Percentiles rank a stretch among this genome's conserved stretches.
phyloP scores from a whole-genome alignment of 2,888 invertebrate species.

The Pterostichus madidus region DNA sequence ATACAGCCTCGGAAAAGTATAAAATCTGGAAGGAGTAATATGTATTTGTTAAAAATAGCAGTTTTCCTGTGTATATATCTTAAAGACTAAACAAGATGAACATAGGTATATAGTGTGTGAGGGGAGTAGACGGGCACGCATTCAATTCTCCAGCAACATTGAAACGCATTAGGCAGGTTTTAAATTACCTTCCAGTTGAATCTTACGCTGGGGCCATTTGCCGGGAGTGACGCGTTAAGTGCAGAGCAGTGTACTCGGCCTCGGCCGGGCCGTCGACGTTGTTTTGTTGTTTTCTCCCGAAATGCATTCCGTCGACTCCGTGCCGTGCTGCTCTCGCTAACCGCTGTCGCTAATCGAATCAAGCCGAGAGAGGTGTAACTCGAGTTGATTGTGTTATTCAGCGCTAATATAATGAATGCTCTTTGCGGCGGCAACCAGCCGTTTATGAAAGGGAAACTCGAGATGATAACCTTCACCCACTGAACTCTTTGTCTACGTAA shows the following conservation, averaged over 20 bases:
- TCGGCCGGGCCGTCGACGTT: constrained; percentile 69
- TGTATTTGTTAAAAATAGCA: too few species aligned
- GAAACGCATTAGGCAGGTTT: constrained; percentile 69
- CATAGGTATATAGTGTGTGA: not conserved
- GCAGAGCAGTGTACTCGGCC: constrained; percentile 73
- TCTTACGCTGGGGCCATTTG: constrained; percentile 69
- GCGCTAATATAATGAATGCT: constrained; percentile 60
- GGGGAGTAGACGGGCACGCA: constrained; percentile 51
- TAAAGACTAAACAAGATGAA: not conserved
- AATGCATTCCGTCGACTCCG: constrained; percentile 70
- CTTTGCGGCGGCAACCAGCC: constrained; percentile 65
- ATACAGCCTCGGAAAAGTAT: too few species aligned
- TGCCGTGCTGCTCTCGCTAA: constrained; percentile 1
- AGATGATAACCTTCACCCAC: constrained; percentile 75
- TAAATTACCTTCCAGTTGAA: constrained; percentile 71
- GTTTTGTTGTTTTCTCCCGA: constrained; percentile 72
- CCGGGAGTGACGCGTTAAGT: constrained; percentile 73
- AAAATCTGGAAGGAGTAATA: too few species aligned
- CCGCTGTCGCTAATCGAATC: constrained; percentile 39
- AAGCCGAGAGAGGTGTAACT: constrained; percentile 60
- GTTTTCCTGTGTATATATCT: too few species aligned
- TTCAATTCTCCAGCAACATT: constrained; percentile 65
- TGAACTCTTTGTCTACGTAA: constrained; percentile 73
- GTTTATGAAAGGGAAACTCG: constrained; percentile 69
- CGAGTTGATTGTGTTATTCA: constrained; percentile 68